phyloP scores from a whole-genome alignment of 2,888 invertebrate genomes.

The Pseudococcus jackbeardsleyi region DNA sequence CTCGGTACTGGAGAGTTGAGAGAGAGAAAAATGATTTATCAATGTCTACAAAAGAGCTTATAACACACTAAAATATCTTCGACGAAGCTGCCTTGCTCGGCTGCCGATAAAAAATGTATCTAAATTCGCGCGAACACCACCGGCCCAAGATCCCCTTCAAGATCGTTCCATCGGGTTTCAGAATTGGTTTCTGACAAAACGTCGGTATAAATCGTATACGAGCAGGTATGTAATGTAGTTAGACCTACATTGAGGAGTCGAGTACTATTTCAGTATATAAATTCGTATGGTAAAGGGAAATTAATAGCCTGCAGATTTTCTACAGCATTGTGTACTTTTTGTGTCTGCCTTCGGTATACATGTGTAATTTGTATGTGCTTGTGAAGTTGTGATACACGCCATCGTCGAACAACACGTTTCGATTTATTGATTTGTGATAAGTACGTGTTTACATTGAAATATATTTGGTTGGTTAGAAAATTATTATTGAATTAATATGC shows the following conservation, averaged over 20 bases:
- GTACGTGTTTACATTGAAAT: not conserved
- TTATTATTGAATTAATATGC: too few species aligned
- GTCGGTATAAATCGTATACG: not conserved
- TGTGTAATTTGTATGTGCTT: too few species aligned
- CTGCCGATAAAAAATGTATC: not conserved
- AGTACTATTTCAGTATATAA: not conserved
- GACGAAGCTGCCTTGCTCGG: not conserved
- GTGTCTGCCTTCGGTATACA: too few species aligned
- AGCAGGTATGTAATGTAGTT: not conserved
- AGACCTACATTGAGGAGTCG: not conserved
- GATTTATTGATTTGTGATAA: not conserved
- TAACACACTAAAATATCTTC: conserved; percentile 19
- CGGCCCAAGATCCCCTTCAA: not conserved
- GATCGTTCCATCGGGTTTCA: not conserved
- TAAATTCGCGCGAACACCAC: not conserved
- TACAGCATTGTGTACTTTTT: too few species aligned
- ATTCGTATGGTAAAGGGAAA: not conserved
- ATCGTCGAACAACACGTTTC: not conserved
- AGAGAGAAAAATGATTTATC: conserved; percentile 15
- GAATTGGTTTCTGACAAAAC: too few species aligned
- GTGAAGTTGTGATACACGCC: too few species aligned
- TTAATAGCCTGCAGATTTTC: not conserved
- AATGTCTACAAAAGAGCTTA: conserved; percentile 2
- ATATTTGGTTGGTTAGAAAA: too few species aligned
- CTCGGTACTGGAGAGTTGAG: not conserved